Evolutionary conservation across 2,113 vertebrate genomes (phyloP).

Genomic region (Cygnus buccinator): DNA sequence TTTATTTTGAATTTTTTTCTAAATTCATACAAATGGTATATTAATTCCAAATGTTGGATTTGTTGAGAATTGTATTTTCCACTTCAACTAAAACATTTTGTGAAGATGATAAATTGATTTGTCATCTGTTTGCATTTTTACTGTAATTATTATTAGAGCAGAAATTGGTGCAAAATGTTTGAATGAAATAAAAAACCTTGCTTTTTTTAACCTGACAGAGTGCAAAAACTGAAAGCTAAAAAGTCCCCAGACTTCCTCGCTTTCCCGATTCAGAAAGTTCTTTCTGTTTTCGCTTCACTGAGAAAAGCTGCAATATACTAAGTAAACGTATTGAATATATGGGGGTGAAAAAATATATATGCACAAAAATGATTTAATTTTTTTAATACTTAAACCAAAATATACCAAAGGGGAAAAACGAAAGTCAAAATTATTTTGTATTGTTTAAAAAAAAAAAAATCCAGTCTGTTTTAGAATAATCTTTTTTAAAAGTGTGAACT

Average conservation of each 20-base stretch:
- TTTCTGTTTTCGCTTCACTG: background rate
- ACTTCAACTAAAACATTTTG: background rate
- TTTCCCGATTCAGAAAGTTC: background rate
- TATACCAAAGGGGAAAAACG: fast-evolving
- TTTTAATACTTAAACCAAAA: background rate
- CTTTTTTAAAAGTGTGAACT: background rate
- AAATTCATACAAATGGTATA: background rate
- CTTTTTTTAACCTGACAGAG: background rate
- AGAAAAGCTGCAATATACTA: background rate
- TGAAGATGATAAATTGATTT: constrained; percentile 1
- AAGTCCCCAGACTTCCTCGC: background rate
- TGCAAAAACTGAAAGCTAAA: background rate
- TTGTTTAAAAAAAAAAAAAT: background rate
- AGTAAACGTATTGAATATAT: background rate
- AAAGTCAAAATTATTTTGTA: background rate
- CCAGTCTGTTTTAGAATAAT: background rate
- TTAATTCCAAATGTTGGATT: constrained; percentile 52
- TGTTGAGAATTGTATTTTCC: background rate
- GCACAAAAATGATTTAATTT: fast-evolving
- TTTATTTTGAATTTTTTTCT: background rate
- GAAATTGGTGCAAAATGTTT: background rate
- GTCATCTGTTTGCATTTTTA: background rate
- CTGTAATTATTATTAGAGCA: background rate
- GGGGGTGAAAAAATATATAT: background rate
- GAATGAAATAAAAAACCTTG: background rate